Evolutionary conservation across 2,888 invertebrate genomes (phyloP).

Genomic region (Orchesellides sinensis): DNA sequence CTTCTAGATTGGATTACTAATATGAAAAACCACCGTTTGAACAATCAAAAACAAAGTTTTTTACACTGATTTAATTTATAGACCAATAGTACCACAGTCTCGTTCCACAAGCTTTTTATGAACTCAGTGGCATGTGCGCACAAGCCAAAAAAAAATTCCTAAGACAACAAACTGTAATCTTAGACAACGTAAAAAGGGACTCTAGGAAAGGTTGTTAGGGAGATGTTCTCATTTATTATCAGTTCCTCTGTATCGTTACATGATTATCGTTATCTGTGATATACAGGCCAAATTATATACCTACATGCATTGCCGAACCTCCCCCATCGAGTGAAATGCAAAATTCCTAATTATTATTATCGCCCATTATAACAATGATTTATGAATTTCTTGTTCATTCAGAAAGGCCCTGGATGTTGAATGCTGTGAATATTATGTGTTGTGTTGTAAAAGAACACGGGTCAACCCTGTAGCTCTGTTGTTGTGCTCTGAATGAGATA

Average conservation of each 20-base stretch:
- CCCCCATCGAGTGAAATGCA: conserved; percentile 47
- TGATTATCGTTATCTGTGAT: conserved; percentile 34
- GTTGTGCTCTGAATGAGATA: conserved; percentile 2
- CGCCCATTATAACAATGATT: conserved; percentile 58
- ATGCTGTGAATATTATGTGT: background rate
- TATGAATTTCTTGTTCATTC: conserved; percentile 49
- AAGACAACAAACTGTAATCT: background rate
- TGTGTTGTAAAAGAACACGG: conserved; percentile 32
- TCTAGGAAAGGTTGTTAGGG: background rate
- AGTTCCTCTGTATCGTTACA: conserved; percentile 36
- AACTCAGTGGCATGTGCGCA: background rate
- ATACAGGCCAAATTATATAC: conserved; percentile 3
- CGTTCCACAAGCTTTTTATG: background rate
- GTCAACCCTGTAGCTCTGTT: conserved; percentile 42
- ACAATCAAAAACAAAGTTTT: too few relatives aligned
- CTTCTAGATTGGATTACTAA: too few relatives aligned
- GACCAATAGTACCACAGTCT: too few relatives aligned
- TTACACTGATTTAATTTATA: too few relatives aligned
- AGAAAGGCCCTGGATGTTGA: conserved; percentile 37
- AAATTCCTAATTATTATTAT: conserved; percentile 58
- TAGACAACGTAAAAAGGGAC: conserved; percentile 1
- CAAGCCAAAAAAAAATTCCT: background rate
- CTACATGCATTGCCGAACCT: conserved; percentile 11
- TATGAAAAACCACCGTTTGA: too few relatives aligned
- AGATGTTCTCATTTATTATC: conserved; percentile 41